Base-by-base conservation (phyloP, 2,797 vertebrate species). In the Arctocebus calabarensis region DNA sequence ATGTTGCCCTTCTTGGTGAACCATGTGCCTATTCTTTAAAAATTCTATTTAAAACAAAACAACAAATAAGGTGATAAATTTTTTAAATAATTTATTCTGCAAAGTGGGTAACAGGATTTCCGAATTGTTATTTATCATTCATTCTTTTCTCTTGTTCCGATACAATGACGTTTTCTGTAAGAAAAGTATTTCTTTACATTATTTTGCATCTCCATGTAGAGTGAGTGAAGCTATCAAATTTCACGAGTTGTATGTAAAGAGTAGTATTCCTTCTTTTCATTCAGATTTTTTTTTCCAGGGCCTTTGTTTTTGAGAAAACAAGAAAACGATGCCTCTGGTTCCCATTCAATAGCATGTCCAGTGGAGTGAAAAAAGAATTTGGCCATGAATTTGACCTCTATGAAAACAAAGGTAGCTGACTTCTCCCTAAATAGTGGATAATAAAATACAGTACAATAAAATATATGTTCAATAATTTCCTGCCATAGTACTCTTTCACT, bases 321-420 rank as follows among this genome's bases (percentile, higher is more conserved):
- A 99, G 98, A 98, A 99, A 99, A 98, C 99, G 99, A 98, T 99
- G 99, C 98, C 99, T 99, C 97, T 99, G 99, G 99, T 99, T 99
- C 93, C 99, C 99, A 94, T 99, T 99, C 95, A 99, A 99, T 98
- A 99, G 98, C 97, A 98, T 99, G 98, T 99, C 99, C 87, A 98
- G 98, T 97, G 99, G 99, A 98, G 98, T 98, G 97, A 99, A 98
- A 97, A 99, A 97, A 87, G 99, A 99, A 90, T 98, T 98, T 95
- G 99, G 99, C 98, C 98, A 99, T 97, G 98, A 99, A 95, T 99
- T 99, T 97, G 99, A 99, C 97, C 99, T 99, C 88, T 99, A 99
- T 98, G 99, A 99, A 98, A 99, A 99, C 98, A 99, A 99, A 99
- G 99, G 99, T 99, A 99, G 99, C 97, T 96, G 95, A 96, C 91